A percentile compares a stretch with the other conserved stretches of the same genome.
phyloP scores from a whole-genome alignment of 1,140 invertebrate genomes.

The Wiebesia pumilae region DNA sequence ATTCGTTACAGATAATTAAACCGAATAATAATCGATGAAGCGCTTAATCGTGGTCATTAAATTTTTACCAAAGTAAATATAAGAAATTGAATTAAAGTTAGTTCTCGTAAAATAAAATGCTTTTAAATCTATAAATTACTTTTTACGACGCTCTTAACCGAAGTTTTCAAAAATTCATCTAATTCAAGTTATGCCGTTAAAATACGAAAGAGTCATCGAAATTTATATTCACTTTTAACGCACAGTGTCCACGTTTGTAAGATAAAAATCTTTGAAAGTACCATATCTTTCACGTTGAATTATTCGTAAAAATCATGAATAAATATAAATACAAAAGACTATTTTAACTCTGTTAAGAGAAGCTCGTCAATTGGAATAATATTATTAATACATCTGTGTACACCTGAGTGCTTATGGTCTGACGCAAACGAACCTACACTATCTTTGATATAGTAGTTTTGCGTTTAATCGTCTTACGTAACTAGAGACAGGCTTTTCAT shows the following conservation, averaged over 20 bases:
- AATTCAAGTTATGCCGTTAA: not conserved
- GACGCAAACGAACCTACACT: not conserved
- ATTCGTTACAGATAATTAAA: too few relatives aligned
- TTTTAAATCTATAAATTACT: not conserved
- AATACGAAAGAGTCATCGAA: conserved; percentile 1
- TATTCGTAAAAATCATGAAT: not conserved
- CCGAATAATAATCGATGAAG: not conserved
- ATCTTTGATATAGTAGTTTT: not conserved
- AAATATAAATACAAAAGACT: not conserved
- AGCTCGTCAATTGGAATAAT: not conserved
- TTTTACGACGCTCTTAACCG: not conserved
- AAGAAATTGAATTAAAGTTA: not conserved
- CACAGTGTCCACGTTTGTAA: not conserved
- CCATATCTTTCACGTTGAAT: not conserved
- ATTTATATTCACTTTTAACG: not conserved
- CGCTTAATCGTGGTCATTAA: not conserved
- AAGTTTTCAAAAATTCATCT: conserved; percentile 8
- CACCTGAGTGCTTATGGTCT: not conserved
- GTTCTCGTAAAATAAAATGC: not conserved
- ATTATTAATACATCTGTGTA: not conserved
- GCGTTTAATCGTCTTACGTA: not conserved
- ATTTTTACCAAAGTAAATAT: not conserved
- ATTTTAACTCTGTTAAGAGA: not conserved
- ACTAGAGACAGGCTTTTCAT: too few relatives aligned
- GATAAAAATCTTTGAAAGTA: not conserved